These are phyloP conservation scores for Temnothorax ravouxi DNA, from an alignment of 2,888 invertebrate genomes.

Conservation along the genomic window DNA sequence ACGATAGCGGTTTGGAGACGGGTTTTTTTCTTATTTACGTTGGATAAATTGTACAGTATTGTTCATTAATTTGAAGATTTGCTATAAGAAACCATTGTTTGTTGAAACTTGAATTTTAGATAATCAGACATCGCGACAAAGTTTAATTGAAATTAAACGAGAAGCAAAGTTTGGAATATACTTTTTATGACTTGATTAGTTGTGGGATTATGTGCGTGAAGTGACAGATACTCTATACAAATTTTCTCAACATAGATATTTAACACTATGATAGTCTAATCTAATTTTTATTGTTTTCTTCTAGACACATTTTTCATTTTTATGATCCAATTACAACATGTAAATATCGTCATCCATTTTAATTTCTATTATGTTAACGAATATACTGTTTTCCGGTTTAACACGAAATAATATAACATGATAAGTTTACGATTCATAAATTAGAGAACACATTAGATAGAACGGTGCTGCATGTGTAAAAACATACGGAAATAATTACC, in stretches of 20 bases:
- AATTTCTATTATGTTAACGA: slow-evolving; percentile 26
- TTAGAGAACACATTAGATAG: background rate
- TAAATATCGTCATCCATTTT: slow-evolving; percentile 40
- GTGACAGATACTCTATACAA: background rate
- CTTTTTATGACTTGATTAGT: background rate
- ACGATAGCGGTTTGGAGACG: background rate
- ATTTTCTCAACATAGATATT: background rate
- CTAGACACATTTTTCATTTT: background rate
- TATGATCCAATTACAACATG: slow-evolving; percentile 46
- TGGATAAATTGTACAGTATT: background rate
- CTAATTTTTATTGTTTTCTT: background rate
- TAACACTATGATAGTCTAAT: background rate
- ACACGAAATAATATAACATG: slow-evolving; percentile 13
- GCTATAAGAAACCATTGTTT: background rate
- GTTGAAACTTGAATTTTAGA: background rate
- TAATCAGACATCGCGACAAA: background rate
- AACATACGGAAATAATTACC: slow-evolving; percentile 47
- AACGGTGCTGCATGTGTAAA: background rate
- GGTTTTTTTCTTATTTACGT: background rate
- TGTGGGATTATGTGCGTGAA: background rate
- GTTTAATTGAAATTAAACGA: slow-evolving; percentile 4
- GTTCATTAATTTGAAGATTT: slow-evolving; percentile 1
- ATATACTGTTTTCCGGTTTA: slow-evolving; percentile 21
- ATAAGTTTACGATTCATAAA: slow-evolving; percentile 19
- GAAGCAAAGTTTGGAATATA: background rate